These are phyloP conservation scores for Kryphioiulus occultus DNA, from an alignment of 2,888 invertebrate species.

Conservation along the genomic window DNA sequence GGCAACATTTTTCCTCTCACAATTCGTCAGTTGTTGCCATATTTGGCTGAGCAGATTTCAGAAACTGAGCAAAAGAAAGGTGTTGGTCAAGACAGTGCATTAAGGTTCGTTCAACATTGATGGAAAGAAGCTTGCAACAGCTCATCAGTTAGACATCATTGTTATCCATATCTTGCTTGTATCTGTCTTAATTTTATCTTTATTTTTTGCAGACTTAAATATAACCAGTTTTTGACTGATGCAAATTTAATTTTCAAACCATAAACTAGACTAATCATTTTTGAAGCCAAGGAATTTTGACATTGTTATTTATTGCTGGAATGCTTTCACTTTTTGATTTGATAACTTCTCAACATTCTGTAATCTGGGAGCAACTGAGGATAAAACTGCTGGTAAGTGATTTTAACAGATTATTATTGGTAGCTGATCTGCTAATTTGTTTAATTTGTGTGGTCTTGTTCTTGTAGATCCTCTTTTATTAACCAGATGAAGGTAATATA, in stretches of 20 bases:
- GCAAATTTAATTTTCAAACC: not conserved
- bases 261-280: no score
- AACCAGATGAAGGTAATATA: not conserved
- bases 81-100: not conserved
- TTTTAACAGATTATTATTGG: not conserved
- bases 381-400: not conserved
- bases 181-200: not conserved
- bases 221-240: not conserved
- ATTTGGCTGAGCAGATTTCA: not conserved
- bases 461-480: not conserved
- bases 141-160: no score
- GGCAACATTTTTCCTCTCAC: not conserved
- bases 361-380: not conserved
- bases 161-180: not conserved
- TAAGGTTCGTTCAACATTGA: slow-evolving; percentile 29
- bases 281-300: no score
- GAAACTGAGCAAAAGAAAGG: slow-evolving; percentile 41
- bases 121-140: not conserved
- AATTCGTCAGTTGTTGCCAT: not conserved
- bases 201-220: not conserved
- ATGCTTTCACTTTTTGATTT: no score
- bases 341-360: no score
- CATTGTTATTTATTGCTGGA: no score
- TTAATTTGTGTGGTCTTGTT: not conserved
- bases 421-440: not conserved